phyloP scores from a whole-genome alignment of 2,888 invertebrate genomes.

The Sinopyrophorus schimmeli region DNA sequence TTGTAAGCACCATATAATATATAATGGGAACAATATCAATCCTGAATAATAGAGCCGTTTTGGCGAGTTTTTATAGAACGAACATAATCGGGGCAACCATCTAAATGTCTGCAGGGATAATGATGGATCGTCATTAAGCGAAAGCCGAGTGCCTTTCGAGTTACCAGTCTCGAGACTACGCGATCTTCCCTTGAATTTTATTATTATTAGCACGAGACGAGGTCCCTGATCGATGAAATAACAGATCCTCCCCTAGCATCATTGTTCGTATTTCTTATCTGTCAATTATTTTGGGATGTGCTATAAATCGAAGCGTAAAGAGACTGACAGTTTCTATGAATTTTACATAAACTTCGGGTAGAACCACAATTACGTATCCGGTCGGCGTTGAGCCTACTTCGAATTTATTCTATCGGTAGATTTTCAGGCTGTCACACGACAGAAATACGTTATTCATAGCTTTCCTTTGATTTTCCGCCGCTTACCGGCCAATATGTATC shows the following conservation, averaged over 20 bases:
- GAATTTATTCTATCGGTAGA: slow-evolving; percentile 28
- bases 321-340: slow-evolving; percentile 51
- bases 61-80: slow-evolving; percentile 24
- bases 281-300: slow-evolving; percentile 50
- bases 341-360: slow-evolving; percentile 48
- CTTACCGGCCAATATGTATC: slow-evolving; percentile 47
- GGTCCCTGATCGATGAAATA: slow-evolving; percentile 37
- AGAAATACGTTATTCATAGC: slow-evolving; percentile 44
- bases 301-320: slow-evolving; percentile 46
- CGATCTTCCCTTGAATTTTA: slow-evolving; percentile 22
- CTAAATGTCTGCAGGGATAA: slow-evolving; percentile 30
- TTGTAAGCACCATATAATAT: slow-evolving; percentile 13
- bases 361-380: slow-evolving; percentile 47
- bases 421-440: slow-evolving; percentile 41
- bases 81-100: slow-evolving; percentile 24
- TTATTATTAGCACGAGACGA: slow-evolving; percentile 29
- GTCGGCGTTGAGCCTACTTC: slow-evolving; percentile 24
- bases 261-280: slow-evolving; percentile 42
- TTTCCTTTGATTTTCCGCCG: slow-evolving; percentile 47
- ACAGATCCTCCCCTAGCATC: slow-evolving; percentile 33
- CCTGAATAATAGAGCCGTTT: slow-evolving; percentile 21
- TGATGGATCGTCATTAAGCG: slow-evolving; percentile 29
- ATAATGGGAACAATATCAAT: slow-evolving; percentile 22
- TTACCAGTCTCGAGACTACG: slow-evolving; percentile 9
- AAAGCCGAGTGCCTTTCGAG: slow-evolving; percentile 23